phyloP scores from a whole-genome alignment of 2,797 vertebrate species.

The Trachurus trachurus region DNA sequence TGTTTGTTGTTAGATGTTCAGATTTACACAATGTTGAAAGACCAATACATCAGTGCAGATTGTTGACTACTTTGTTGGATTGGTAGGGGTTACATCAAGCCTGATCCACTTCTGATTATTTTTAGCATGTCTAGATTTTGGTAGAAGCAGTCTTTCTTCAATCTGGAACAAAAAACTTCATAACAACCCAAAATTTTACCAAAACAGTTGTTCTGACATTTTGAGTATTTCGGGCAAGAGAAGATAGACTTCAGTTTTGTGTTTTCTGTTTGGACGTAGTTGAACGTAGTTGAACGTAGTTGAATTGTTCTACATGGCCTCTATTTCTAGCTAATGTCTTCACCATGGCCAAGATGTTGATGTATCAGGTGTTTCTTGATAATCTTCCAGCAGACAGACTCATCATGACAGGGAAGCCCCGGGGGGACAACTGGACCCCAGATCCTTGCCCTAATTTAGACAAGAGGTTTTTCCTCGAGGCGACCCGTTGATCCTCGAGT shows the following conservation, averaged over 20 bases:
- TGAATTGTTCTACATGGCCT: conserved; percentile 14
- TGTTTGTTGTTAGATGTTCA: neutral
- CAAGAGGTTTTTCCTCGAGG: conserved; percentile 38
- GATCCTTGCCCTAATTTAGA: conserved; percentile 75
- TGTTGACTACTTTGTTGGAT: neutral
- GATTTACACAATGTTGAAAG: neutral
- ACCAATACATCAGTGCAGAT: neutral
- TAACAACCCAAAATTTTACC: neutral
- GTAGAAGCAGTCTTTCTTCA: no score
- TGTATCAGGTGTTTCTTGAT: conserved; percentile 69
- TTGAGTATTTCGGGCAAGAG: no score
- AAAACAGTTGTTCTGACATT: no score
- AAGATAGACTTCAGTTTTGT: neutral
- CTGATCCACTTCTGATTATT: neutral
- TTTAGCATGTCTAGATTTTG: neutral
- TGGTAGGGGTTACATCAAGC: neutral
- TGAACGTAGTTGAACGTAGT: neutral
- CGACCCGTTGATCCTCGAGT: conserved; percentile 9
- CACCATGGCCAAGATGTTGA: conserved; percentile 52
- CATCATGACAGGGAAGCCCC: conserved; percentile 49
- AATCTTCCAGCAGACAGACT: conserved; percentile 66
- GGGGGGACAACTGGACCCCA: conserved; percentile 57
- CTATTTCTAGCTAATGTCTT: conserved; percentile 57
- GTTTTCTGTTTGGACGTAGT: neutral
- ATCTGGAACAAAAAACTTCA: no score